These are phyloP conservation scores for Lepilemur ruficaudatus DNA, from an alignment of 2,797 vertebrate genomes.

Conservation along the genomic window DNA sequence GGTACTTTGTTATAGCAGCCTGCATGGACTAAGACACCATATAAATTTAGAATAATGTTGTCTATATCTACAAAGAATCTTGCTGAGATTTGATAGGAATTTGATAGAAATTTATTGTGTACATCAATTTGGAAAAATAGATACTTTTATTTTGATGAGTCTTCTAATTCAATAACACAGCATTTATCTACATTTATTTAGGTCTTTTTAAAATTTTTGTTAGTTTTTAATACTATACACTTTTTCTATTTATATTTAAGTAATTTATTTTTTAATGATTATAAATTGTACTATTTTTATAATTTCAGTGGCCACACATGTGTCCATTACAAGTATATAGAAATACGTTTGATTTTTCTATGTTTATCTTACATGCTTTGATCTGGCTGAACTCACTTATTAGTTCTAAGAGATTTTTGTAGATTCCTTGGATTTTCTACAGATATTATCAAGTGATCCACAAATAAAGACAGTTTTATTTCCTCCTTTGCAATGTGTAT, in stretches of 20 bases:
- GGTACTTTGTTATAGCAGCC: no score
- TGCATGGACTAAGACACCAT: background rate
- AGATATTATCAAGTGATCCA: background rate
- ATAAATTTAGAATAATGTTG: background rate
- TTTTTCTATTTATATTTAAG: background rate
- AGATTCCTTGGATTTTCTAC: background rate
- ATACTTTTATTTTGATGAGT: background rate
- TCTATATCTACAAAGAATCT: background rate
- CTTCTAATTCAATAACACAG: background rate
- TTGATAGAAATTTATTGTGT: background rate
- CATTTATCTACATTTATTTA: background rate
- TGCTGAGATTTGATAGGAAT: background rate
- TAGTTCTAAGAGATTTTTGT: background rate
- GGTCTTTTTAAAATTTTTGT: background rate
- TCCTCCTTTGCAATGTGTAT: background rate
- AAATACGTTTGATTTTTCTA: background rate
- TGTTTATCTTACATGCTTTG: background rate
- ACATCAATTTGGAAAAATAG: background rate
- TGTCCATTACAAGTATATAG: background rate
- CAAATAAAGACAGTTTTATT: background rate
- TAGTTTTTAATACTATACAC: background rate
- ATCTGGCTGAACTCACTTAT: background rate
- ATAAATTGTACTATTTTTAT: background rate
- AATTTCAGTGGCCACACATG: background rate
- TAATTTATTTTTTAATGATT: background rate